Evolutionary conservation across 2,113 vertebrate genomes (phyloP), one percentile per base, ranked within the genome.

Genomic region (Sinocyclocheilus grahami): DNA sequence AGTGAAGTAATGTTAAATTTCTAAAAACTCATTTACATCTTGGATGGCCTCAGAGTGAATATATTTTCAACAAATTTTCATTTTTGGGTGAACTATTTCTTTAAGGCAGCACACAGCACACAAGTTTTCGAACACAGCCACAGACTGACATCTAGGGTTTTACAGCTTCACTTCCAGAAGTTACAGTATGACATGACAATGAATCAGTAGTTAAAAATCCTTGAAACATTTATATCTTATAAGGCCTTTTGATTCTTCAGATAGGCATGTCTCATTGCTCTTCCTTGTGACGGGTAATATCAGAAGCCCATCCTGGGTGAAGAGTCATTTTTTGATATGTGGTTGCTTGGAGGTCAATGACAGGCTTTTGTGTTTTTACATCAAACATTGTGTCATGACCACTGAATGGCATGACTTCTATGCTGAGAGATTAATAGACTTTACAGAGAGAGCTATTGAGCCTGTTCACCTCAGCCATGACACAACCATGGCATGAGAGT

Each of bases 401-500:
- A 71, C 18, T 12, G 20, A 83, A 72, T 53, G 42, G 16, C n/a
- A 33, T 58, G 80, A 65, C 62, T 69, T 82, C 48, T 71, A 48
- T 55, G n/a, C 65, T 11, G 11, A 37, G 81, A 83, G 27, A 83
- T 83, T 72, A 82, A 69, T 82, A 51, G 74, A 46, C 46, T 53
- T 27, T 24, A 30, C 14, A 82, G 79, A 67, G 58, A 65, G 27
- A 83, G 65, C 46, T 24, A 72, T 37, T 83, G 65, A 83, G 65
- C 46, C 81, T 1, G 62, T 55, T 83, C 81, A 83, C 81, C 81
- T 83, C 65, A 33, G 42, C 63, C 8, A 83, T 51, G 81, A 67
- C 62, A 67, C 6, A 8, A 10, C 46, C 33, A 14, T 80, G 78
- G 37, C 37, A n/a, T 8, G 33, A 18, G 9, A 67, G 79, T 82